Evolutionary conservation across 2,113 vertebrate species (phyloP).

Genomic region (Engraulis encrasicolus): DNA sequence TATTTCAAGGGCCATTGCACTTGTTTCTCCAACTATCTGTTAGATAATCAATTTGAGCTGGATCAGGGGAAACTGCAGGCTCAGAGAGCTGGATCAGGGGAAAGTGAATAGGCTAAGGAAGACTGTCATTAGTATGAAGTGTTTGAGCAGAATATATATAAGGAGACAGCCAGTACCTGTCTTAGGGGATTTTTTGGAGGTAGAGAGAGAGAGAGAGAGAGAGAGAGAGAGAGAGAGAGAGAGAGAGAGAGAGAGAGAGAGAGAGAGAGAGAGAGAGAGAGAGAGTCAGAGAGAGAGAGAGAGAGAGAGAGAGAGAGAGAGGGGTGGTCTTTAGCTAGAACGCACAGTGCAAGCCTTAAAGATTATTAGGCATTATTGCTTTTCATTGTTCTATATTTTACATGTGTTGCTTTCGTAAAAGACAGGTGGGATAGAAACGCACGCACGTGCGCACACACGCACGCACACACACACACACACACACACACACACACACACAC

Average conservation of each 20-base stretch:
- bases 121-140: slow-evolving; percentile 13
- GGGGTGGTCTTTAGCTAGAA: background rate
- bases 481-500: too few relatives aligned
- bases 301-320: background rate
- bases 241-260: background rate
- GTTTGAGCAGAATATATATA: background rate
- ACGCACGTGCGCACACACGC: too few relatives aligned
- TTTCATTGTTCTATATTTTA: too few relatives aligned
- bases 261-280: background rate
- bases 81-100: background rate
- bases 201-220: background rate
- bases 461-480: too few relatives aligned
- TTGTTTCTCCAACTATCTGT: slow-evolving; percentile 50
- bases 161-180: slow-evolving; percentile 10
- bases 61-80: slow-evolving; percentile 45
- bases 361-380: background rate
- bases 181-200: background rate
- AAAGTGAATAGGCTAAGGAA: background rate
- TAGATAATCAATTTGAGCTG: slow-evolving; percentile 62
- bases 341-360: background rate
- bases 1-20: slow-evolving; percentile 63
- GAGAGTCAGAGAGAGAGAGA: background rate
- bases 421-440: too few relatives aligned
- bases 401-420: background rate
- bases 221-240: background rate